Evolutionary conservation across 2,113 vertebrate species (phyloP), one percentile per base, ranked within the genome.

Genomic region (Microcebus murinus): DNA sequence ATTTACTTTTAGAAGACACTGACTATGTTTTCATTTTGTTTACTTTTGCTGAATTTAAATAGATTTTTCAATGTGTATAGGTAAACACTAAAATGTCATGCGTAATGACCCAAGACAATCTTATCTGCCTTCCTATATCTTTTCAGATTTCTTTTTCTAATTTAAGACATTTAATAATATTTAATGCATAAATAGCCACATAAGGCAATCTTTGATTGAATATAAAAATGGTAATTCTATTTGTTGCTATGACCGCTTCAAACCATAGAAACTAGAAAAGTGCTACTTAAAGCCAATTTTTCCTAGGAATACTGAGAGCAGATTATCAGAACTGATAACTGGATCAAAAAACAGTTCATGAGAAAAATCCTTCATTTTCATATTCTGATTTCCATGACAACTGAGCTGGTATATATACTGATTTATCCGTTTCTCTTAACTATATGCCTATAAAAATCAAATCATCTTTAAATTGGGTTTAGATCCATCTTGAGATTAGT

Each of bases 361-460:
- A 97, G 7, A 1, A 82, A 97, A 97, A 89, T 1, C 9, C 20
- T n/a, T 95, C 59, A 67, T 59, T 96, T 89, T 94, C 3, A 11
- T 15, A 23, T 3, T 17, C 59, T 91, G 67, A 94, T 96, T 95
- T 74, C 36, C 74, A 85, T 95, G 76, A 63, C 27, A 89, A 27
- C 80, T 39, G 29, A 91, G 68, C 27, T 39, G 1, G 7, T 45
- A 36, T 31, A 45, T n/a, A 70, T 94, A 97, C 77, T 91, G 67
- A 97, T 96, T 96, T 89, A 96, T 52, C 20, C 45, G 0, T 55
- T 96, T 87, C 50, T 85, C 55, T 83, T 94, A 23, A 3, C 31
- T 87, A 63, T 8, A 36, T 92, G 79, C 94, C 36, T 91, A 55
- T 31, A 95, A 98, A 96, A 97, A 97, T 96, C n/a, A 91, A 84